Conservation (phyloP, 2,888 invertebrate species). For the Tupiocoris notatus region DNA sequence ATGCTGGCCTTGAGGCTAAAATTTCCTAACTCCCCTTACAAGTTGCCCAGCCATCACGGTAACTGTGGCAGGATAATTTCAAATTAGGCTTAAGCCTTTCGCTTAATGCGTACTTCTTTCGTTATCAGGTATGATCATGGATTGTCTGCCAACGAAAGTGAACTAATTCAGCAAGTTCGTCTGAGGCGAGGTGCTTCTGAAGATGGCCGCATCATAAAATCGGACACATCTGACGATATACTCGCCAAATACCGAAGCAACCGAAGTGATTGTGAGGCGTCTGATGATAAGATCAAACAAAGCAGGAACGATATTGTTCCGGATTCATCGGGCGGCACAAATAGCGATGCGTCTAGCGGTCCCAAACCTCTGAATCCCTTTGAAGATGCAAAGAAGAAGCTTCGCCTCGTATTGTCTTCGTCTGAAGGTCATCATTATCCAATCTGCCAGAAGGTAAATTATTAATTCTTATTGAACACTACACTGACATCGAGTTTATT, state of each 20-base stretch:
- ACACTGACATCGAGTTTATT: too few relatives aligned
- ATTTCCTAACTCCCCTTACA: too few relatives aligned
- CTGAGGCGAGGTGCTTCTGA: conserved; percentile 21
- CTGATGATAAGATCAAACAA: conserved; percentile 18
- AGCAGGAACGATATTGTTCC: conserved; percentile 49
- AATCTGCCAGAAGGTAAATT: conserved; percentile 43
- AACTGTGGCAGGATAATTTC: too few relatives aligned
- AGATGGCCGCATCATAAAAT: conserved; percentile 8
- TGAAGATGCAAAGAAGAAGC: conserved; percentile 68
- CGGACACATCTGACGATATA: conserved; percentile 85
- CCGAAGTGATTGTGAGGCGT: conserved; percentile 55
- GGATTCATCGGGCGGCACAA: conserved; percentile 52
- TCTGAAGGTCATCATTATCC: conserved; percentile 73
- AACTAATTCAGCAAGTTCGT: conserved; percentile 10
- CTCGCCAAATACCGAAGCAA: conserved; percentile 83
- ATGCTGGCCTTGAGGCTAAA: too few relatives aligned
- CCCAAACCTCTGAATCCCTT: conserved; percentile 54
- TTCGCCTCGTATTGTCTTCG: conserved; percentile 85
- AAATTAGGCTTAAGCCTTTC: too few relatives aligned
- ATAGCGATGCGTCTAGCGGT: conserved; percentile 50
- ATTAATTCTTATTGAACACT: too few relatives aligned
- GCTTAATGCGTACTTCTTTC: too few relatives aligned
- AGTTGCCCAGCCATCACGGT: too few relatives aligned
- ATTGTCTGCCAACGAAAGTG: background rate
- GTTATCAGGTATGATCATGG: conserved; percentile 21